A percentile compares a stretch with the other conserved stretches of the same genome.
phyloP scores from a whole-genome alignment of 2,797 vertebrate genomes.

The Halcyon smyrnensis region DNA sequence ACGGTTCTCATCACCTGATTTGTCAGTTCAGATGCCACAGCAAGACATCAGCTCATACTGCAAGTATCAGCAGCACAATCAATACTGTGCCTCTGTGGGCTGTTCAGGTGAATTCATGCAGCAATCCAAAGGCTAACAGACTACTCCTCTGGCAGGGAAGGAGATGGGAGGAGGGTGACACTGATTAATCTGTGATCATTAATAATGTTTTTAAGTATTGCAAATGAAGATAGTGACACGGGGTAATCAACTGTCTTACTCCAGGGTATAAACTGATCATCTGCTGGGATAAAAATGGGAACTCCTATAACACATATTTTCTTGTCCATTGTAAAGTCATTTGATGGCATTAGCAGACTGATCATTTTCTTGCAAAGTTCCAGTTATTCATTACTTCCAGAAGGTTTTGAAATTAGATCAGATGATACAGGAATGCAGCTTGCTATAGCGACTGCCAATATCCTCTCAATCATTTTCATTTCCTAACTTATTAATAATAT shows the following conservation, averaged over 20 bases:
- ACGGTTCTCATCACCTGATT: constrained; percentile 25
- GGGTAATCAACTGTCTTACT: constrained; percentile 24
- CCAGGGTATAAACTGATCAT: constrained; percentile 23
- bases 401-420: constrained; percentile 34
- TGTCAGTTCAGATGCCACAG: background rate
- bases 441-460: background rate
- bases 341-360: constrained; percentile 38
- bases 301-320: constrained; percentile 44
- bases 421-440: background rate
- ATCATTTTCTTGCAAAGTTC: background rate
- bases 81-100: background rate
- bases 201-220: constrained; percentile 38
- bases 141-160: background rate
- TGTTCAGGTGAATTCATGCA: background rate
- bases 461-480: background rate
- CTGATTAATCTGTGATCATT: constrained; percentile 19
- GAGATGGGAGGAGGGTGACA: background rate
- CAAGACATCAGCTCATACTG: background rate
- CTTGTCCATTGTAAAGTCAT: constrained; percentile 16
- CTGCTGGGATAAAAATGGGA: constrained; percentile 28
- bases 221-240: constrained; percentile 29
- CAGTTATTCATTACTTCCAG: constrained; percentile 27
- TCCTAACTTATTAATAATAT: background rate
- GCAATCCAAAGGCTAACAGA: background rate
- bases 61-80: background rate